A percentile compares a stretch with the other conserved stretches of the same genome.
These are phyloP conservation scores for Florisuga fusca DNA, from an alignment of 2,797 vertebrate genomes.

Conservation along the genomic window DNA sequence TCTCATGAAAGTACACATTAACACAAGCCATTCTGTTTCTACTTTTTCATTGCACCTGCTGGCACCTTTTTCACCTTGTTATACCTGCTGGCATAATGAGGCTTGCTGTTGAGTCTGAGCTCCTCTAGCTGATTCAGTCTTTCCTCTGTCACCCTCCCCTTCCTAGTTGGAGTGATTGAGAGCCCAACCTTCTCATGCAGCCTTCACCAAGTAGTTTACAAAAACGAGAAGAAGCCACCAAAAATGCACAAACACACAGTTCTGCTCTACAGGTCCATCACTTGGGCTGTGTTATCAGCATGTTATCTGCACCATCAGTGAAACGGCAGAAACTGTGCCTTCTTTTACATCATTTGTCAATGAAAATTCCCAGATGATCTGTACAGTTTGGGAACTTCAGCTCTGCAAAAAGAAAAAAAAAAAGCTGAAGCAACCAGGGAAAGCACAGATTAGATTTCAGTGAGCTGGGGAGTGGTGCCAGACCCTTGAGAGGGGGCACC, in stretches of 20 bases:
- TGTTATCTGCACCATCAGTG: background rate
- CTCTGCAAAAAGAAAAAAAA: background rate
- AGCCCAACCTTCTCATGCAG: background rate
- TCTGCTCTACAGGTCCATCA: accelerated
- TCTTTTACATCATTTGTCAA: background rate
- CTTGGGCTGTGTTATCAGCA: background rate
- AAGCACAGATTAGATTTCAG: background rate
- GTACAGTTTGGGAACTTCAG: background rate
- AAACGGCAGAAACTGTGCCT: background rate
- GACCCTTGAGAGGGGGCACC: background rate
- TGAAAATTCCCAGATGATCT: background rate
- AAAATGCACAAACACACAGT: background rate
- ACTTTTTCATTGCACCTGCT: background rate
- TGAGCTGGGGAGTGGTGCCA: background rate
- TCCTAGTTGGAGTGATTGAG: background rate
- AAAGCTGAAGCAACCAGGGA: accelerated
- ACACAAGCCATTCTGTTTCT: background rate
- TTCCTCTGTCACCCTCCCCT: background rate
- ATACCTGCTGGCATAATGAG: background rate
- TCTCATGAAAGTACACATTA: background rate
- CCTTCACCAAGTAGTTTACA: background rate
- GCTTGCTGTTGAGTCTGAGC: background rate
- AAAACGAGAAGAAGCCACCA: background rate
- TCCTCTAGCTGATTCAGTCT: background rate
- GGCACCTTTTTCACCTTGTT: background rate